Conservation (phyloP, 2,888 invertebrate species). For the Aleiodes alternator region DNA sequence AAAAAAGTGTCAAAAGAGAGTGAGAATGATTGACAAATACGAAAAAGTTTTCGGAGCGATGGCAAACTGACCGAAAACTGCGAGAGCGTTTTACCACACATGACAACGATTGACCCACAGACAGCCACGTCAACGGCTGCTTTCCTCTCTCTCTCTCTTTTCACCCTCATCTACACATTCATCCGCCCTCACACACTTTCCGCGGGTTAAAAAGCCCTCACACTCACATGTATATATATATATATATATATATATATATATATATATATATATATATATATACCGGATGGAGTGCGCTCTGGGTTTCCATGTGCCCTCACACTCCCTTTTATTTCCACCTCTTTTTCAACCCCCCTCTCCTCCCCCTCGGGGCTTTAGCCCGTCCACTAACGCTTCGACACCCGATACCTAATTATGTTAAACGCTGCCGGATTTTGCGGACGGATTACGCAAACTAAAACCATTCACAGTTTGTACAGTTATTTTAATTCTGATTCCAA, state of each 20-base stretch:
- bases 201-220: slow-evolving; percentile 25
- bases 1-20: not conserved
- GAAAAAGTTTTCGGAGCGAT: slow-evolving; percentile 32
- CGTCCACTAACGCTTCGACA: slow-evolving; percentile 60
- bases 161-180: slow-evolving; percentile 18
- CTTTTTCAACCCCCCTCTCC: slow-evolving; percentile 7
- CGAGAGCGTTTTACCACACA: slow-evolving; percentile 71
- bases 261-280: slow-evolving; percentile 18
- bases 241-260: slow-evolving; percentile 17
- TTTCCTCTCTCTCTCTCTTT: slow-evolving; percentile 33
- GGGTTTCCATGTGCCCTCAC: slow-evolving; percentile 11
- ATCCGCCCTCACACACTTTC: slow-evolving; percentile 28
- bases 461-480: slow-evolving; percentile 11
- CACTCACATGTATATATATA: slow-evolving; percentile 7
- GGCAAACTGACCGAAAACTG: slow-evolving; percentile 61
- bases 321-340: slow-evolving; percentile 28
- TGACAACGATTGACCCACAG: slow-evolving; percentile 70
- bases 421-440: slow-evolving; percentile 74
- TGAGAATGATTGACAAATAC: slow-evolving; percentile 35
- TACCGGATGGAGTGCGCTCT: slow-evolving; percentile 14
- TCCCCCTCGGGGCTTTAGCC: slow-evolving; percentile 22
- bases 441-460: slow-evolving; percentile 66
- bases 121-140: slow-evolving; percentile 25
- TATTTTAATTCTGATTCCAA: slow-evolving; percentile 14
- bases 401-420: slow-evolving; percentile 75